These are phyloP conservation scores for Nycticorax nycticorax DNA, from an alignment of 2,113 vertebrate genomes.

Conservation along the genomic window DNA sequence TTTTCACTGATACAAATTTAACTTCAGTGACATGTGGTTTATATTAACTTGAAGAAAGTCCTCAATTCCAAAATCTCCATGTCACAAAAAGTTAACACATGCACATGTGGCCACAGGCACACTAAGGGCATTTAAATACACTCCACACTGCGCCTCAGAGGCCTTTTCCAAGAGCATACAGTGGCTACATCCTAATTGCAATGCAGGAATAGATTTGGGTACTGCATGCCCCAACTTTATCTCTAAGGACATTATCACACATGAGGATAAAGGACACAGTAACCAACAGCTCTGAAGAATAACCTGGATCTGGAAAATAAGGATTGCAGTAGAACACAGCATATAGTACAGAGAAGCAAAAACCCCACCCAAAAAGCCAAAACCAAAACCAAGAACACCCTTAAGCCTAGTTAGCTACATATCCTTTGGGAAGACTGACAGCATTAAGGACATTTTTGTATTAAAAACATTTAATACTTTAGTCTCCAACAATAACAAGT, in stretches of 20 bases:
- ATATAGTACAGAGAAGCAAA: neutral
- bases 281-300: neutral
- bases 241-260: neutral
- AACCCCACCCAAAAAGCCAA: neutral
- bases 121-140: neutral
- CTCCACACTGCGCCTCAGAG: neutral
- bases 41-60: neutral
- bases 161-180: neutral
- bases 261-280: neutral
- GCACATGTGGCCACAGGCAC: neutral
- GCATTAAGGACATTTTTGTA: neutral
- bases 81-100: neutral
- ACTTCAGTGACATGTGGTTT: neutral
- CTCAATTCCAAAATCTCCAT: neutral
- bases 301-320: neutral
- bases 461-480: neutral
- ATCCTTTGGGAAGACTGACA: neutral
- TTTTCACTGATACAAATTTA: neutral
- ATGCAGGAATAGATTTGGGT: neutral
- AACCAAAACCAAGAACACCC: neutral
- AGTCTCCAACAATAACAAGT: neutral
- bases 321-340: neutral
- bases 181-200: neutral
- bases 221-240: neutral
- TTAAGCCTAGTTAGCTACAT: neutral